Percentiles rank a stretch among this genome's conserved stretches.
phyloP scores from a whole-genome alignment of 2,797 vertebrate genomes.

The Sebastes ruberrimus region DNA sequence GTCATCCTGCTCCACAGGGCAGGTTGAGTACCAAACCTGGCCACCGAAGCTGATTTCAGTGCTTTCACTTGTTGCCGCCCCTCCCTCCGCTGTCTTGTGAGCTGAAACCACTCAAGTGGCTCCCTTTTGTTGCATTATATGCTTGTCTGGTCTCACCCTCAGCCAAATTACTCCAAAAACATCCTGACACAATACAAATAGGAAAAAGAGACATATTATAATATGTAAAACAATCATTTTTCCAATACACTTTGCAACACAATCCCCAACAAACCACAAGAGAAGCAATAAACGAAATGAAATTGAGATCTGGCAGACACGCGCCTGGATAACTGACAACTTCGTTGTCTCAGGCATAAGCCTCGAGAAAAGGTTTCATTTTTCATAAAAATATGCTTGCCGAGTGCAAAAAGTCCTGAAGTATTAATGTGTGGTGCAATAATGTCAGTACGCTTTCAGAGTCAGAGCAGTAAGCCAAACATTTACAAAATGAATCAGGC shows the following conservation, averaged over 20 bases:
- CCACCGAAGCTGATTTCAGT: background rate
- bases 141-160: background rate
- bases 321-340: conserved; percentile 34
- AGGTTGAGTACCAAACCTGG: background rate
- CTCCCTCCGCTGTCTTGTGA: background rate
- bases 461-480: conserved; percentile 19
- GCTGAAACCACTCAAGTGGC: conserved; percentile 14
- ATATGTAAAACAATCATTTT: conserved; percentile 39
- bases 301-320: conserved; percentile 54
- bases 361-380: conserved; percentile 43
- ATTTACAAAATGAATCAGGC: conserved; percentile 11
- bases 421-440: conserved; percentile 43
- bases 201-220: conserved; percentile 5
- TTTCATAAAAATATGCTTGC: conserved; percentile 51
- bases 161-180: conserved; percentile 48
- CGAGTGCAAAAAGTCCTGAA: conserved; percentile 47
- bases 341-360: conserved; percentile 21
- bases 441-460: conserved; percentile 17
- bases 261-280: conserved; percentile 44
- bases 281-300: conserved; percentile 52
- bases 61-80: conserved; percentile 11
- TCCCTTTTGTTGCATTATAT: conserved; percentile 17
- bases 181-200: conserved; percentile 33
- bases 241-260: conserved; percentile 43
- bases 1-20: background rate